Conservation (phyloP, 2,797 vertebrate species). For the Morus bassanus region DNA sequence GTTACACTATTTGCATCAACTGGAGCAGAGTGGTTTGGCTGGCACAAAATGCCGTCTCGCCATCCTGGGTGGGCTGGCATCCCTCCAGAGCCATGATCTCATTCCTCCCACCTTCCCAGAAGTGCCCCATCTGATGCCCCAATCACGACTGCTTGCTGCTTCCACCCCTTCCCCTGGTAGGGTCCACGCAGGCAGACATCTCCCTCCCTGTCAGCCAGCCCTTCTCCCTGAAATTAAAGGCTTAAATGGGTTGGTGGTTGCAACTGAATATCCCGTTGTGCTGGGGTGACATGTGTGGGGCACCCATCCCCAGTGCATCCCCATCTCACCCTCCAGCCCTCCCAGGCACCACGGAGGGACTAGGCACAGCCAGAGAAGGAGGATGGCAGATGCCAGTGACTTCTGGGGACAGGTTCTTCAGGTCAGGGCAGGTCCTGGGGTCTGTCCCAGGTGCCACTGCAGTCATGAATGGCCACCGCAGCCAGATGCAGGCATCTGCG, state of each 20-base stretch:
- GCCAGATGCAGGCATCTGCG: fast-evolving
- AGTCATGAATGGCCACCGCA: fast-evolving
- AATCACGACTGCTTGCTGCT: background rate
- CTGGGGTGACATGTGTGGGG: background rate
- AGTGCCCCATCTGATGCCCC: background rate
- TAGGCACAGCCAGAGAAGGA: background rate
- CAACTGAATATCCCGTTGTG: fast-evolving
- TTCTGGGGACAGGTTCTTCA: background rate
- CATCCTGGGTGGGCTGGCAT: background rate
- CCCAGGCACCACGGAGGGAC: fast-evolving
- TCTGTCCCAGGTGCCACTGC: background rate
- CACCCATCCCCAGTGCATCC: fast-evolving
- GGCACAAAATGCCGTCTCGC: background rate
- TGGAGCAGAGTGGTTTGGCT: background rate
- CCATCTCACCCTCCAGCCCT: background rate
- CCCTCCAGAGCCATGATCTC: background rate
- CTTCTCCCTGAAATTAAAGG: background rate
- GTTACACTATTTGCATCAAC: background rate
- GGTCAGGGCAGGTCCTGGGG: background rate
- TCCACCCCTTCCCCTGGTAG: background rate
- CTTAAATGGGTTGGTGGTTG: background rate
- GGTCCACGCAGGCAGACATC: background rate
- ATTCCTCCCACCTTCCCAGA: background rate
- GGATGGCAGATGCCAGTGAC: fast-evolving
- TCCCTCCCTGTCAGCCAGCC: background rate